A percentile compares a stretch with the other conserved stretches of the same genome.
These are phyloP conservation scores for Danio tinwini DNA, from an alignment of 2,797 vertebrate genomes.

Conservation along the genomic window DNA sequence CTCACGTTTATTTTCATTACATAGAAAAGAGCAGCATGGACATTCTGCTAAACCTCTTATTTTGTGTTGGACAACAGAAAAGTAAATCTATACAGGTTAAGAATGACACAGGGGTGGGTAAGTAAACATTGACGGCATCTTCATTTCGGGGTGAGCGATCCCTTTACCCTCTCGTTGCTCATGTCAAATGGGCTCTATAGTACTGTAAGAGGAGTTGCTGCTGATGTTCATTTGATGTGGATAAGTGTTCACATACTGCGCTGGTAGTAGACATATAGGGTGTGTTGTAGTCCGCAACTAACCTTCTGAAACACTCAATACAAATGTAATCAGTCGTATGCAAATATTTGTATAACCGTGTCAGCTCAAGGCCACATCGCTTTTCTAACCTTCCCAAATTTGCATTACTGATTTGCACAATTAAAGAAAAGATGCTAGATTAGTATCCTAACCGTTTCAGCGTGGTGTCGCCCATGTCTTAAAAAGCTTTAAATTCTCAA, in stretches of 20 bases:
- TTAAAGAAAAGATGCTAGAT: constrained; percentile 13
- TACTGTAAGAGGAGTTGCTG: constrained; percentile 32
- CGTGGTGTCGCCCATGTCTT: not conserved
- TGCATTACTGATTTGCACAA: constrained; percentile 17
- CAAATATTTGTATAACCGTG: constrained; percentile 12
- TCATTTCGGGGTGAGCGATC: not conserved
- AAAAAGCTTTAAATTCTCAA: not conserved
- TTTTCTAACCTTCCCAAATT: not conserved
- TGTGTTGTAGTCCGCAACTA: not conserved
- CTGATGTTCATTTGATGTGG: constrained; percentile 14
- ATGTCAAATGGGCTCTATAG: constrained; percentile 17
- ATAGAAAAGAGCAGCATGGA: too few species aligned
- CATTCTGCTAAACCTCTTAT: not conserved
- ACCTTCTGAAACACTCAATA: constrained; percentile 5
- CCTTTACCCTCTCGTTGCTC: constrained; percentile 31
- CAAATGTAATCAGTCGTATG: constrained; percentile 13
- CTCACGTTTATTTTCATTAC: too few species aligned
- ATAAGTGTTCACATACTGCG: not conserved
- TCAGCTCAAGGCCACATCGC: constrained; percentile 2
- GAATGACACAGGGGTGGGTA: not conserved
- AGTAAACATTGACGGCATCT: not conserved
- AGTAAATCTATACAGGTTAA: not conserved
- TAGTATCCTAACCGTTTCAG: not conserved
- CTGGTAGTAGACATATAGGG: constrained; percentile 11
- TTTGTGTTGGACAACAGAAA: not conserved